Conservation (phyloP, 2,888 invertebrate species). For the Teleiodes luculella region DNA sequence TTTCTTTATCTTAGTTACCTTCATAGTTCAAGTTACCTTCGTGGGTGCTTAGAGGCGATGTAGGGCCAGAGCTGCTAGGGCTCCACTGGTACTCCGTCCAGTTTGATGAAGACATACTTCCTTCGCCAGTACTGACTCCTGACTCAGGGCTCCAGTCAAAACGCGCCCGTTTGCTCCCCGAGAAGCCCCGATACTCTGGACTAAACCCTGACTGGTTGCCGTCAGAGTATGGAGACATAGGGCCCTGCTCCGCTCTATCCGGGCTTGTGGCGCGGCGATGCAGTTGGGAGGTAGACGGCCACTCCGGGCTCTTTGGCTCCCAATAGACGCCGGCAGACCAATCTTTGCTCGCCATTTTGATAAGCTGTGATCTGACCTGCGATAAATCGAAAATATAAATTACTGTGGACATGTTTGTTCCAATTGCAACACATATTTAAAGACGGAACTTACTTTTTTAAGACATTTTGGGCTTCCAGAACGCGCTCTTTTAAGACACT, state of each 20-base stretch:
- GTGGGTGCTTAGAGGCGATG: slow-evolving; percentile 64
- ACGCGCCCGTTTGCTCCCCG: slow-evolving; percentile 42
- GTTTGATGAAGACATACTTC: slow-evolving; percentile 52
- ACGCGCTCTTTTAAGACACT: slow-evolving; percentile 50
- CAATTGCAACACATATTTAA: neutral
- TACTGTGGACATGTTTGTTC: too few species aligned
- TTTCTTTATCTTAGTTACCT: too few species aligned
- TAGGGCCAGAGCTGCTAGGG: slow-evolving; percentile 71
- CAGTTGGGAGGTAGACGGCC: slow-evolving; percentile 43
- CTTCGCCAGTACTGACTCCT: slow-evolving; percentile 54
- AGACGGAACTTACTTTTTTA: slow-evolving; percentile 45
- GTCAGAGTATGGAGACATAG: slow-evolving; percentile 58
- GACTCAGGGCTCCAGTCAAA: slow-evolving; percentile 72
- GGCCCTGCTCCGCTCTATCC: slow-evolving; percentile 46
- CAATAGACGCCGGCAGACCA: slow-evolving; percentile 69
- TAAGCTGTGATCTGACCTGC: slow-evolving; percentile 52
- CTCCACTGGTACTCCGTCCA: slow-evolving; percentile 76
- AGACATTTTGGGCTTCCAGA: slow-evolving; percentile 48
- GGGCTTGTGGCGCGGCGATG: slow-evolving; percentile 50
- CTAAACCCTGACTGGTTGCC: slow-evolving; percentile 63
- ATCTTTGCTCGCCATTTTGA: slow-evolving; percentile 62
- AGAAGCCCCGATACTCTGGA: slow-evolving; percentile 47
- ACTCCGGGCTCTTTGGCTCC: slow-evolving; percentile 68
- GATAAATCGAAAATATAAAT: slow-evolving; percentile 34
- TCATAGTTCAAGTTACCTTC: slow-evolving; percentile 57